These are phyloP conservation scores for Lepidochitona cinerea DNA, from an alignment of 2,888 invertebrate genomes.

Conservation along the genomic window DNA sequence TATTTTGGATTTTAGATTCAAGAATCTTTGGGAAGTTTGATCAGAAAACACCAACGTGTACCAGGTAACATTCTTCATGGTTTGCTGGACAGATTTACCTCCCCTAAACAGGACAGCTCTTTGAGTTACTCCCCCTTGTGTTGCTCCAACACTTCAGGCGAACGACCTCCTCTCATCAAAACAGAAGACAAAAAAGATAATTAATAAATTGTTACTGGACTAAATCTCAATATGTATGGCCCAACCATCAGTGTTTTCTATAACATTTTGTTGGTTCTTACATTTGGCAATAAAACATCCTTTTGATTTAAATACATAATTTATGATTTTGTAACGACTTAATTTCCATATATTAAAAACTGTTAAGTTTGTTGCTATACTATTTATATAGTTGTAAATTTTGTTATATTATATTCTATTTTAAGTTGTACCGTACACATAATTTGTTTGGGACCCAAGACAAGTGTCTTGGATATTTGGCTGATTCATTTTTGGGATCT, in stretches of 20 bases:
- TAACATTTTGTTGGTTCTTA: no score
- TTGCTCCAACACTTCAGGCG: neutral
- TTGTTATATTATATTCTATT: no score
- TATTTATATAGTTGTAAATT: no score
- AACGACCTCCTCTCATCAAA: neutral
- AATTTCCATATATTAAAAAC: no score
- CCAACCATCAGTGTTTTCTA: neutral
- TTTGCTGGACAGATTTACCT: neutral
- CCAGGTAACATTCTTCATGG: neutral
- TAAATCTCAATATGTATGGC: neutral
- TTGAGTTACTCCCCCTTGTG: neutral
- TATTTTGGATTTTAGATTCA: neutral
- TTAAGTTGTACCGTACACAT: no score
- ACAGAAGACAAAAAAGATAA: neutral
- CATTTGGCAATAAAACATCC: no score
- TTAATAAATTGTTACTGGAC: neutral
- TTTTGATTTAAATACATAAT: no score
- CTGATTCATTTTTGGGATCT: no score
- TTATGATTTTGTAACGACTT: no score
- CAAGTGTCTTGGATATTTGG: no score
- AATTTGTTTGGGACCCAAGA: no score
- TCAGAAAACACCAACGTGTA: neutral
- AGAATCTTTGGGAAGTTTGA: neutral
- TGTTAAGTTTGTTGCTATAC: no score
- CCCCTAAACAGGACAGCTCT: neutral